Base-by-base conservation (phyloP, 1,140 invertebrate species). In the Megathymus violae region DNA sequence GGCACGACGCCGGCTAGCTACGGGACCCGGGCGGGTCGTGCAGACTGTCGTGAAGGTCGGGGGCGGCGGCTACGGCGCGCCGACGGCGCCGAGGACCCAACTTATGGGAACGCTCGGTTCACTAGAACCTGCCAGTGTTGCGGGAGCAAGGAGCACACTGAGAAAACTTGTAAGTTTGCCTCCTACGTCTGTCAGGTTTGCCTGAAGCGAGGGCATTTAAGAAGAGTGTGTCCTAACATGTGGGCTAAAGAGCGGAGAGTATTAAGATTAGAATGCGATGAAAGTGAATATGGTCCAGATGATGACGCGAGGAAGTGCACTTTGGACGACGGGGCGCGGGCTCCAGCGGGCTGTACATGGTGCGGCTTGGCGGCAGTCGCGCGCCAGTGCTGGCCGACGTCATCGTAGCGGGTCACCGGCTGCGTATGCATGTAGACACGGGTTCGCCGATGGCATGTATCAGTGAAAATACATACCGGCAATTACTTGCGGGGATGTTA, bases 361-460 rank as follows among this genome's bases (percentile, higher is more conserved):
- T 58, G 22, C 22, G 27, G 27, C 27, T 31, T 4, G n/a, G 9
- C 10, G 41, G 9, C 10, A 41, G 38, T 13, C 25, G 54, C 25
- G 14, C 44, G n/a, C 54, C 54, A 4, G 10, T 58, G 11, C 6
- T 58, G 11, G 54, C 38, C n/a, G 41, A 43, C 19, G 40, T 58
- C 34, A 9, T 34, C 36, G 41, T 58, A n/a, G 41, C 13, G 11
- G 25, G 25, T 16, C 19, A 34, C 14, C 41, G 36, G 27, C 38
- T 58, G 19, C 54, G 27, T 9, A 58, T 58, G 54, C 54, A 58
- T 13, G 54, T 58, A 16, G 54, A 58, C 27, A 58, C 54, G 1
- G 54, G 54, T 2, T 58, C 54, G 10, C 54, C 41, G 0, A 58
- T 58, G 4, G 11, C 54, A 9, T 58, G 54, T 43, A 38, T 58